Evolutionary conservation across 2,797 vertebrate species (phyloP).

Genomic region (Rhadinocentrus ornatus): DNA sequence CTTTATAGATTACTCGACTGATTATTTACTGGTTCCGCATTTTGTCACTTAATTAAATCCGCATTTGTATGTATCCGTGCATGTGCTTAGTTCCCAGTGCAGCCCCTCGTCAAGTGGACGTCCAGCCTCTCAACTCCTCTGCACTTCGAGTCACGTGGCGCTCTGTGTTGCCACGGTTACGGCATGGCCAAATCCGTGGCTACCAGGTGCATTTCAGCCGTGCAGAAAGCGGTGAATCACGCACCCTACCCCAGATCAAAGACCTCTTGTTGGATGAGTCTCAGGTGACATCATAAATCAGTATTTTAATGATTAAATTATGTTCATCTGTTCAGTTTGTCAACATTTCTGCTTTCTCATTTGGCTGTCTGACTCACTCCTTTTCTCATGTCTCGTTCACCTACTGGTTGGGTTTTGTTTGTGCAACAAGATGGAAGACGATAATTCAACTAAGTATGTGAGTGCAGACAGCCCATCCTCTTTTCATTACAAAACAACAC

Average conservation of each 20-base stretch:
- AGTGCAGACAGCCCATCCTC: conserved; percentile 77
- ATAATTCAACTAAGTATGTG: conserved; percentile 95
- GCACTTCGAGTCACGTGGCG: conserved; percentile 91
- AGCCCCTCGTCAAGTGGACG: conserved; percentile 92
- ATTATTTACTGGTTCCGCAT: conserved; percentile 58
- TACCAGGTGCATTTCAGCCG: conserved; percentile 94
- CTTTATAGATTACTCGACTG: conserved; percentile 47
- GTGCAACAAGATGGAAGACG: conserved; percentile 88
- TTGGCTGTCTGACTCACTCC: conserved; percentile 60
- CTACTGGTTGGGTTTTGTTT: conserved; percentile 70
- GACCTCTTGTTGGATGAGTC: conserved; percentile 92
- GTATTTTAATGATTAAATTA: conserved; percentile 38
- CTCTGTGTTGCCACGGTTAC: conserved; percentile 88
- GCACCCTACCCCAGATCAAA: conserved; percentile 90
- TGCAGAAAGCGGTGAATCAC: conserved; percentile 88
- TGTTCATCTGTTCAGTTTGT: conserved; percentile 45
- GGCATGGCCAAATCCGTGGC: conserved; percentile 92
- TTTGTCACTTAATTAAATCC: conserved; percentile 49
- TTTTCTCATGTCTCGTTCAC: conserved; percentile 64
- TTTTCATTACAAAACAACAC: conserved; percentile 49
- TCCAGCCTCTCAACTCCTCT: conserved; percentile 90
- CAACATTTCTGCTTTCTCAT: conserved; percentile 46
- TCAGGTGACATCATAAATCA: conserved; percentile 84
- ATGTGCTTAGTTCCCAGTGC: conserved; percentile 88
- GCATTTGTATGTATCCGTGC: conserved; percentile 22